A percentile compares a stretch with the other conserved stretches of the same genome.
Evolutionary conservation across 2,797 vertebrate species (phyloP).

Genomic region (Alectoris magna): DNA sequence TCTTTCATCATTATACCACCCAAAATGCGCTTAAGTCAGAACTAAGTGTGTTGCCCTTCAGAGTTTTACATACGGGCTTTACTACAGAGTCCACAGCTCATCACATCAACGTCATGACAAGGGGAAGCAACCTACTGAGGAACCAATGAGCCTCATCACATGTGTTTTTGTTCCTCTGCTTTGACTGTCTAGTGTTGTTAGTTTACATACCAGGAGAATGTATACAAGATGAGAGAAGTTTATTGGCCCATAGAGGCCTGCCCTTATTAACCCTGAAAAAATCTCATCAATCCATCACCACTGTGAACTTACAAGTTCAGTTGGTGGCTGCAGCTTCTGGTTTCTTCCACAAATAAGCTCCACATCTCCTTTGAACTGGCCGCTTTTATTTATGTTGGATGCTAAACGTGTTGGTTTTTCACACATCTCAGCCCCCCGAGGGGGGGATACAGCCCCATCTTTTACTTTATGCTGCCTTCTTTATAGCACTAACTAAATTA

Average conservation of each 20-base stretch:
- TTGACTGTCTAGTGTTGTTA: conserved; percentile 38
- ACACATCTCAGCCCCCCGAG: neutral
- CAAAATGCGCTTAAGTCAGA: conserved; percentile 22
- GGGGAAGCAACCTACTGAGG: conserved; percentile 8
- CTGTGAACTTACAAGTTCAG: conserved; percentile 42
- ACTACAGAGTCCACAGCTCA: neutral
- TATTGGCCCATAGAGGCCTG: conserved; percentile 37
- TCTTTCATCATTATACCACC: conserved; percentile 55
- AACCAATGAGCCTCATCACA: neutral
- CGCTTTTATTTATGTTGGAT: neutral
- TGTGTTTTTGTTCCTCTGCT: neutral
- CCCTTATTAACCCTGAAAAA: conserved; percentile 65
- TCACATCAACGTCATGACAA: neutral
- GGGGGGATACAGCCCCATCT: neutral
- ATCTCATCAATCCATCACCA: conserved; percentile 44
- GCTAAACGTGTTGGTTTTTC: neutral
- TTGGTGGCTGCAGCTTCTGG: neutral
- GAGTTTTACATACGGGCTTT: neutral
- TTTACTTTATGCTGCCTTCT: neutral
- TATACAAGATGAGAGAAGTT: conserved; percentile 23
- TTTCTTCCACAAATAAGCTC: conserved; percentile 36
- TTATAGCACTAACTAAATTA: neutral
- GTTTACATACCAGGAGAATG: conserved; percentile 9
- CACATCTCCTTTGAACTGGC: conserved; percentile 42
- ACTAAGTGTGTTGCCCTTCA: neutral